These are phyloP conservation scores for Myrmophylax atrothorax DNA, from an alignment of 2,113 vertebrate species.

Conservation along the genomic window DNA sequence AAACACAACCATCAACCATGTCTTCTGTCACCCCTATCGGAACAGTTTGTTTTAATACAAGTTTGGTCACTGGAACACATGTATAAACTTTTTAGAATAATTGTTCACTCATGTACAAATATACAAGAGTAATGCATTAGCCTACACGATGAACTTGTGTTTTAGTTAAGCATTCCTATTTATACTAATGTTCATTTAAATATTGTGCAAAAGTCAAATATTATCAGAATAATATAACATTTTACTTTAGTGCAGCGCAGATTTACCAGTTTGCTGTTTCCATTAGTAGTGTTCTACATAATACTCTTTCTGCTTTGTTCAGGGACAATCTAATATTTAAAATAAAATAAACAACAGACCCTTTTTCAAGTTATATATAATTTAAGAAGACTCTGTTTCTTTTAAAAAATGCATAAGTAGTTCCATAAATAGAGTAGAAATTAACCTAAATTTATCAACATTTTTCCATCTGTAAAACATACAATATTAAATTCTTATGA, in stretches of 20 bases:
- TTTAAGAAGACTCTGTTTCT: constrained; percentile 60
- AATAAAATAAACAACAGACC: constrained; percentile 57
- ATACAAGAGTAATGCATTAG: constrained; percentile 81
- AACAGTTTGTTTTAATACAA: constrained; percentile 72
- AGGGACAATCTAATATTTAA: constrained; percentile 60
- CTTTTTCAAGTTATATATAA: constrained; percentile 61
- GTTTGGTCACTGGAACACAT: constrained; percentile 72
- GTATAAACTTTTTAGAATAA: constrained; percentile 83
- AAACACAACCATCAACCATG: constrained; percentile 72
- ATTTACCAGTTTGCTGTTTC: constrained; percentile 55
- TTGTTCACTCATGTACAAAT: constrained; percentile 76
- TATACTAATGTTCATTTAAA: constrained; percentile 71
- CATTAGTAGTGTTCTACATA: constrained; percentile 6
- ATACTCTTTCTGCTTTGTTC: constrained; percentile 9
- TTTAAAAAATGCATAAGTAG: constrained; percentile 62
- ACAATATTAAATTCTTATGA: constrained; percentile 67
- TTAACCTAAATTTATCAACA: constrained; percentile 61
- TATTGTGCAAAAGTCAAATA: constrained; percentile 71
- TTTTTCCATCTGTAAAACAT: constrained; percentile 66
- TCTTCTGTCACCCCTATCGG: constrained; percentile 51
- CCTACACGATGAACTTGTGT: constrained; percentile 60
- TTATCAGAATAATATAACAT: constrained; percentile 59
- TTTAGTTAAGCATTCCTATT: constrained; percentile 71
- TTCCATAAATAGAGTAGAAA: constrained; percentile 68
- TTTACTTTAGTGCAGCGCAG: constrained; percentile 10